A percentile compares a stretch with the other conserved stretches of the same genome.
phyloP scores from a whole-genome alignment of 2,113 vertebrate genomes.

The Chunga burmeisteri region DNA sequence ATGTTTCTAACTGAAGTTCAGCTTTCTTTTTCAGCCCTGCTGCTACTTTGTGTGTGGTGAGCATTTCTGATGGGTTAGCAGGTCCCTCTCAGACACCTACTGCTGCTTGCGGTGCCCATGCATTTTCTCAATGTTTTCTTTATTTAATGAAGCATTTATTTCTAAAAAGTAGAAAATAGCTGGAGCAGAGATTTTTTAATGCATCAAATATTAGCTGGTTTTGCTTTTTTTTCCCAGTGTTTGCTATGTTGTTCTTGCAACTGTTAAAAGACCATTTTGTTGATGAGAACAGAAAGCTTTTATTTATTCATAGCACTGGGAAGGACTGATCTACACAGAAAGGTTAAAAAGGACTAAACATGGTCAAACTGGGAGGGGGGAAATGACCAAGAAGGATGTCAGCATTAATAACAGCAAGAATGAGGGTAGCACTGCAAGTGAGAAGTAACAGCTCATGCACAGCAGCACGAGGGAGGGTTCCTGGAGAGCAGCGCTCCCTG shows the following conservation, averaged over 20 bases:
- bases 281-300: constrained; percentile 42
- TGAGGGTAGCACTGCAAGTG: background rate
- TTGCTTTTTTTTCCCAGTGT: background rate
- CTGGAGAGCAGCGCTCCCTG: background rate
- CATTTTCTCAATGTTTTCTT: background rate
- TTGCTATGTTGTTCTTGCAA: constrained; percentile 49
- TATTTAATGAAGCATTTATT: background rate
- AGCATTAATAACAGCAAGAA: background rate
- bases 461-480: background rate
- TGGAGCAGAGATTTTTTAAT: background rate
- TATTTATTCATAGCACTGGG: constrained; percentile 52
- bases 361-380: background rate
- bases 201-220: constrained; percentile 7
- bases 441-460: background rate
- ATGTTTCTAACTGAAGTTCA: constrained; percentile 32
- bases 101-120: background rate
- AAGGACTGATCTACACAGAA: constrained; percentile 2
- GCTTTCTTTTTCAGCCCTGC: background rate
- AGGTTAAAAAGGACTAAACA: constrained; percentile 42
- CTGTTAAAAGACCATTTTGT: constrained; percentile 30
- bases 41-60: constrained; percentile 2
- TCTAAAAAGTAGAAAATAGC: background rate
- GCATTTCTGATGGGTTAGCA: background rate
- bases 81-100: background rate
- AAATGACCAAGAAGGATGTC: background rate